Evolutionary conservation across 2,888 invertebrate genomes (phyloP), one percentile per base, ranked within the genome.

Genomic region (Ophion ellenae): DNA sequence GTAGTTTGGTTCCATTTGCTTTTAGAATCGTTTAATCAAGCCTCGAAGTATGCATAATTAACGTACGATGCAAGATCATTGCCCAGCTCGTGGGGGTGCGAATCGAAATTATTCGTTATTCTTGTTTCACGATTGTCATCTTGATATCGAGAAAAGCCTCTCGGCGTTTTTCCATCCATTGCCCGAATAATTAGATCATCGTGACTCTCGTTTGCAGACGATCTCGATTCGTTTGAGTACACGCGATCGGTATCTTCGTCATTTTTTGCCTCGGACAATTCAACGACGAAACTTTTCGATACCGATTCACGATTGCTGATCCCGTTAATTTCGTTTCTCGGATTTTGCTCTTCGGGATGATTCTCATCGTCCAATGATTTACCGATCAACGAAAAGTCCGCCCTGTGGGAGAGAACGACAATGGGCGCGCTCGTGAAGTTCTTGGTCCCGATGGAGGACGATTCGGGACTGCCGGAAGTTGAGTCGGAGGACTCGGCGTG

Each of bases 31-130:
- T 45, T 64, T n/a, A 11, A 78, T 36, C 73, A 24, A 40, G 45
- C 75, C 59, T 84, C 75, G 11, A 70, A 84, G 24, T 84, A 84
- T 7, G 75, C 79, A 11, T 59, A 64, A 17, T 84, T 84, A 4
- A 84, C 80, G 69, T 80, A 75, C 2, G 79, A 64, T 11, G 84
- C 84, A 1, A 84, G 24, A 71, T 80, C 84, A 20, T 75, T 84
- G 9, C 45, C 80, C 32, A 70, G 40, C 6, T 75, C 69, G 40
- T 66, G 78, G 61, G 66, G 20, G 1, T 14, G 9, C 2, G 61
- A n/a, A 40, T 69, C 40, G 63, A 40, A 3, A 17, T 53, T 14
- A 2, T 70, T 17, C 57, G 14, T 74, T 74, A 63, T 10, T 61
- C 9, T 28, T 57, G 10, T 76, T 36, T 17, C 45, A 70, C 11